Evolutionary conservation across 2,888 invertebrate species (phyloP), one percentile per base, ranked within the genome.

Genomic region (Microctonus brassicae): DNA sequence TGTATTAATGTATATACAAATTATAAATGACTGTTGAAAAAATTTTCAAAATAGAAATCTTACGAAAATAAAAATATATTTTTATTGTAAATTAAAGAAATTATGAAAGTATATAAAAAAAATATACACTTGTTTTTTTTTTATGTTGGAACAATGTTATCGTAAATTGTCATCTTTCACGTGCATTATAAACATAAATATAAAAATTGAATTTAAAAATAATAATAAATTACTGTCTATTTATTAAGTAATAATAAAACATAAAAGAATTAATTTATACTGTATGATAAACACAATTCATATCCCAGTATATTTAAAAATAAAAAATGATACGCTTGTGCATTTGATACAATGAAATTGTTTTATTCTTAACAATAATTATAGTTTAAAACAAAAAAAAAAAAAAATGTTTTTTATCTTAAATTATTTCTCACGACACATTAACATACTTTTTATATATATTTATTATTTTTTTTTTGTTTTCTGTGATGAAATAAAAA

Each of bases 121-220:
- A 24, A 7, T 11, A 26, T 9, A n/a, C 20, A 29, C 29, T n/a
- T 47, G 47, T 47, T 17, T 9, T 7, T 17, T n/a, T 22, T 22
- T 55, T 36, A n/a, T n/a, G n/a, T 57, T 57, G 39, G 17, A 34
- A 57, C 39, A 55, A 53, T 64, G 64, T 64, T 58, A 34, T 34
- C 34, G 33, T 58, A 17, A n/a, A 47, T 47, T 17, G 47, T 17
- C 47, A 47, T 47, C 47, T 47, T 47, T 17, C 17, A 47, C 17
- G 9, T 47, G 17, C 17, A 47, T 36, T 1, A 3, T 29, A 29
- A 29, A 29, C 1, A 3, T 29, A 29, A 29, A 29, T 29, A 29
- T 29, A 29, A 7, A 29, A 7, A 29, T 29, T 5, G 3, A 29
- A 4, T 17, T 47, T 47, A n/a, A 17, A 47, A 47, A 47, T 47